Conservation (phyloP, 1,140 invertebrate genomes). For the Oreohelix idahoensis region DNA sequence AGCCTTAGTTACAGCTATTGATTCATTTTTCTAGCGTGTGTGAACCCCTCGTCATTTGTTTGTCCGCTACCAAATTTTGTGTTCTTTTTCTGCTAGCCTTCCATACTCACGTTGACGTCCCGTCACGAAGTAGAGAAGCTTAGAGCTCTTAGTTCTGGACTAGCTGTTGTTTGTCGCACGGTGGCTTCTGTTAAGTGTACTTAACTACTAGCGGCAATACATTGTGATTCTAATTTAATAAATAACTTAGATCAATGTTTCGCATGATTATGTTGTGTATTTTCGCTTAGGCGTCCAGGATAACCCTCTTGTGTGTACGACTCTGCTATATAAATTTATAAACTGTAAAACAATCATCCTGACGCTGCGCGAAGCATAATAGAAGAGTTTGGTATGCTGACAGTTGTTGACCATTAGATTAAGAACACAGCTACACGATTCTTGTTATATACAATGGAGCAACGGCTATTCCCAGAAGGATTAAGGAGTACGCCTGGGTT, state of each 20-base stretch:
- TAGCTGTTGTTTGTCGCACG: no score
- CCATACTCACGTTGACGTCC: background rate
- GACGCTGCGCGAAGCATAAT: background rate
- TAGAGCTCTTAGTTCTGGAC: background rate
- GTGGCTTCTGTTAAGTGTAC: no score
- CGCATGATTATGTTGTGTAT: no score
- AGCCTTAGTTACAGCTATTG: constrained; percentile 36
- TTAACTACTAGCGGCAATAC: no score
- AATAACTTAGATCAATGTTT: no score
- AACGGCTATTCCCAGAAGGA: background rate
- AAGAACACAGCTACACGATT: background rate
- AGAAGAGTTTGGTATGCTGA: background rate
- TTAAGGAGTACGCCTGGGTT: background rate
- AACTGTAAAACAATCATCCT: no score
- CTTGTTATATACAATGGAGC: background rate
- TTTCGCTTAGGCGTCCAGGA: no score
- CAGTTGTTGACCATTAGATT: background rate
- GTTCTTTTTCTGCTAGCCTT: background rate
- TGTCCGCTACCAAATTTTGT: constrained; percentile 4
- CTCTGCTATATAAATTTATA: no score
- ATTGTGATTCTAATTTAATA: no score
- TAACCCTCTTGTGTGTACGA: no score
- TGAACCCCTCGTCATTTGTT: constrained; percentile 10
- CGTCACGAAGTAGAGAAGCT: background rate
- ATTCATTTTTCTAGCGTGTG: constrained; percentile 13